Base-by-base conservation (phyloP, 2,888 invertebrate genomes). In the Dynastes grantii region DNA sequence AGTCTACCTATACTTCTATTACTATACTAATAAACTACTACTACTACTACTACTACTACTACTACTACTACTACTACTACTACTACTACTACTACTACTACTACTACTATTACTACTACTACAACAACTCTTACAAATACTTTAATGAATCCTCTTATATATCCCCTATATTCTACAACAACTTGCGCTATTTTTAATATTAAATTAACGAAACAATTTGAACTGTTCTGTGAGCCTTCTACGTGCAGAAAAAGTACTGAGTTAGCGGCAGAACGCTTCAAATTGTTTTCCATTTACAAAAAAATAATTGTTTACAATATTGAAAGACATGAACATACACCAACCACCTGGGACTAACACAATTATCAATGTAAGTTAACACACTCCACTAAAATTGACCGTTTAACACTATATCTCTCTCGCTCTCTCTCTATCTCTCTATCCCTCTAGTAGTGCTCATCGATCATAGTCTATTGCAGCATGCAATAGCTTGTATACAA, bases 331-430 rank as follows among this genome's bases (percentile, higher is more conserved):
- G 85, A 82, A 82, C 83, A 81, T 82, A 84, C 85, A 86, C 85
- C 81, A 81, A 80, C 77, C 79, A 80, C 68, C 84, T 85, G 83
- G 87, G 86, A 87, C 84, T 85, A 86, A 88, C 87, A 88, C 87
- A 67, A 67, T 67, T 85, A 83, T 80, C 85, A 84, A 87, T 87
- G 88, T 88, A 88, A 88, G 88, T 88, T 86, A 82, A 86, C 87
- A 87, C 86, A 81, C 84, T 83, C 86, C 86, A 87, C 86, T 76
- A 76, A 79, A 76, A 76, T 76, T 80, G 63, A 80, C 79, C 78
- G 81, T 79, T 80, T 79, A 78, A 80, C 81, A 80, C 81, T 80
- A 79, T 78, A 49, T 80, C 76, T 77, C 65, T 76, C 78, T 71
- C 73, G 75, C 61, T 76, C 76, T 67, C 78, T 78, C 78, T 78